A percentile compares a stretch with the other conserved stretches of the same genome.
These are phyloP conservation scores for Ptychobarbus kaznakovi DNA, from an alignment of 2,797 vertebrate genomes.

Conservation along the genomic window DNA sequence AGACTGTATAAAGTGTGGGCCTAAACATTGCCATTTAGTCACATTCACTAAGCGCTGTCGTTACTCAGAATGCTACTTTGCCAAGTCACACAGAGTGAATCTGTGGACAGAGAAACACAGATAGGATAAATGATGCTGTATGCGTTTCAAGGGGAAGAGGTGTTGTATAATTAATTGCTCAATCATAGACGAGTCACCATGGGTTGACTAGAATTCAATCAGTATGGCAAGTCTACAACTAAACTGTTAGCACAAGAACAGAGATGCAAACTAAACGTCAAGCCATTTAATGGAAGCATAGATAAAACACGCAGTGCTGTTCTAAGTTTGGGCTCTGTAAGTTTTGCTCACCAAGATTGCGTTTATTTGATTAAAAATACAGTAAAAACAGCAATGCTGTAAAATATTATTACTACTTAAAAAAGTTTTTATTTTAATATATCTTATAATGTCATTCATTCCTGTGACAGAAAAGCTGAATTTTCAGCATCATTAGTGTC, in stretches of 20 bases:
- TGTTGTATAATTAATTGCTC: not conserved
- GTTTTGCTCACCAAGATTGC: not conserved
- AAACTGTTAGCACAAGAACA: conserved; percentile 4
- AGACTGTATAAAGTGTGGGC: conserved; percentile 57
- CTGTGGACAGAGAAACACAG: not conserved
- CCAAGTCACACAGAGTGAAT: conserved; percentile 22
- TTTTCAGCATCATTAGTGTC: not conserved
- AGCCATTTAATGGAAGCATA: not conserved
- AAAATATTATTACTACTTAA: not conserved
- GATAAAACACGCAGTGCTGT: not conserved
- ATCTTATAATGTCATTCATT: not conserved
- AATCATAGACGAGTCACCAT: not conserved
- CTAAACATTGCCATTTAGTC: conserved; percentile 43
- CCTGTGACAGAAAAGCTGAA: not conserved
- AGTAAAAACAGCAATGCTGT: not conserved
- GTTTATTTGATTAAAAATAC: not conserved
- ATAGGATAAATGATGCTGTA: not conserved
- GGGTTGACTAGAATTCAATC: conserved; percentile 8
- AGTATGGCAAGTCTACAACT: not conserved
- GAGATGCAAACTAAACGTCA: not conserved
- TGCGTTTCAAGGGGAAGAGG: not conserved
- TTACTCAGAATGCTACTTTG: conserved; percentile 41
- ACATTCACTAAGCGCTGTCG: conserved; percentile 43
- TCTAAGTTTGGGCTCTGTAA: not conserved
- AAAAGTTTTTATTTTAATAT: not conserved